Conservation (phyloP, 1,140 invertebrate genomes). For the Zaprionus inermis region DNA sequence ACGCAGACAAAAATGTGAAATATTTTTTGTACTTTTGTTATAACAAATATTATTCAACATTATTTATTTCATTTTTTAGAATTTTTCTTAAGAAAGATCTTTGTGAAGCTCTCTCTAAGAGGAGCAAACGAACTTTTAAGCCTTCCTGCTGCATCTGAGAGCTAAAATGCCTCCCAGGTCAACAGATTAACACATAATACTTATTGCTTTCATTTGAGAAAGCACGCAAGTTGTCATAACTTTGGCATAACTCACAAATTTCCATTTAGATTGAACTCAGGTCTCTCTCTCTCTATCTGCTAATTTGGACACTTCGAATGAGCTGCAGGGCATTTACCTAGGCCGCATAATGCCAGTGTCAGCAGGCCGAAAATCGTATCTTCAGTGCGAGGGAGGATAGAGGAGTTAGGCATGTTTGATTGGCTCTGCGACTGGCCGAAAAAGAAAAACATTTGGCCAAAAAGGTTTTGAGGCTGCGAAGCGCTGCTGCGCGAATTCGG, state of each 20-base stretch:
- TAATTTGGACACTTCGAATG: constrained; percentile 43
- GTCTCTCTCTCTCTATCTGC: background rate
- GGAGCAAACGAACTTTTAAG: too few relatives aligned
- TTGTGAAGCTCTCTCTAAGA: too few relatives aligned
- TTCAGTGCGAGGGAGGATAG: background rate
- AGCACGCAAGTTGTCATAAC: background rate
- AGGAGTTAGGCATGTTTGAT: constrained; percentile 47
- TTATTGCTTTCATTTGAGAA: background rate
- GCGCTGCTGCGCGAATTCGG: constrained; percentile 24
- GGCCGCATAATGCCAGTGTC: constrained; percentile 23
- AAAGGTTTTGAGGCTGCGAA: constrained; percentile 41
- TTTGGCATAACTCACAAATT: constrained; percentile 48
- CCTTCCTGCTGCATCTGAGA: too few relatives aligned
- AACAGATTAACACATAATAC: background rate
- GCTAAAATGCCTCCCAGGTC: background rate
- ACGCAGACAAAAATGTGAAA: too few relatives aligned
- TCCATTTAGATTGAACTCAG: constrained; percentile 59
- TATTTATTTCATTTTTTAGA: background rate
- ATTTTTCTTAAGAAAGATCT: too few relatives aligned
- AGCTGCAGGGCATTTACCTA: constrained; percentile 50
- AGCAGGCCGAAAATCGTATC: constrained; percentile 27
- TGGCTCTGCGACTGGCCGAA: constrained; percentile 41
- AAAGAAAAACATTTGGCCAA: constrained; percentile 49
- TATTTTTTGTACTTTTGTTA: background rate
- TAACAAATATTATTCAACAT: background rate